phyloP scores from a whole-genome alignment of 2,888 invertebrate genomes.

The Desoria tigrina region DNA sequence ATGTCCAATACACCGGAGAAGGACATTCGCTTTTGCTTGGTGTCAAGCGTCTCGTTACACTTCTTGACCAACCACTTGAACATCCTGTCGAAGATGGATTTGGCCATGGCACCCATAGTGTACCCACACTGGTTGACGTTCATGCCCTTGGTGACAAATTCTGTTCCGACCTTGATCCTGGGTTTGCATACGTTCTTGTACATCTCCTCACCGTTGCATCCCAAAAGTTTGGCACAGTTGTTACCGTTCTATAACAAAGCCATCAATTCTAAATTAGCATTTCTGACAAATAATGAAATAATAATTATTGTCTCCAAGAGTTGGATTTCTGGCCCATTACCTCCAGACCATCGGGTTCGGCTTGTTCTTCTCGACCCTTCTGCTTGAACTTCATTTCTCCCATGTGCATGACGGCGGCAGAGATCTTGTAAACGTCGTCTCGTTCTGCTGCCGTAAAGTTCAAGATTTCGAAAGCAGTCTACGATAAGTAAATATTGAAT shows the following conservation, averaged over 20 bases:
- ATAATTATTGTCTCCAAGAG: not conserved
- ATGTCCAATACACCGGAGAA: conserved; percentile 95
- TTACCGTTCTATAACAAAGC: conserved; percentile 77
- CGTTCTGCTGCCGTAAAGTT: conserved; percentile 62
- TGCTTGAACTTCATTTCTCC: conserved; percentile 66
- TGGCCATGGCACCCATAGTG: conserved; percentile 93
- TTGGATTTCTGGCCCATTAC: conserved; percentile 57
- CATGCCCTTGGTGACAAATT: conserved; percentile 98
- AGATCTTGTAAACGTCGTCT: conserved; percentile 56
- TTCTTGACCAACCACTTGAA: conserved; percentile 99
- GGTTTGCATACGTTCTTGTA: conserved; percentile 95
- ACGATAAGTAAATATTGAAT: conserved; percentile 55
- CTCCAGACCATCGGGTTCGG: conserved; percentile 91
- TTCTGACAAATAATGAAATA: not conserved
- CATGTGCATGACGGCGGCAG: conserved; percentile 51
- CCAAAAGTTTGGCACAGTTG: conserved; percentile 87
- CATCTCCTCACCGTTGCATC: conserved; percentile 80
- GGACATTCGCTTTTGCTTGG: conserved; percentile 89
- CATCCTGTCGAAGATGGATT: conserved; percentile 90
- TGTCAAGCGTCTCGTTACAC: conserved; percentile 99
- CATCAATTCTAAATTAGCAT: not conserved
- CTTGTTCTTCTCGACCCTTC: conserved; percentile 92
- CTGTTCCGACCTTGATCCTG: conserved; percentile 94
- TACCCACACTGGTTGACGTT: conserved; percentile 86
- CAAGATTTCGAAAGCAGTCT: conserved; percentile 64